Conservation (phyloP, 2,888 invertebrate genomes). For the Podabrus alpinus region DNA sequence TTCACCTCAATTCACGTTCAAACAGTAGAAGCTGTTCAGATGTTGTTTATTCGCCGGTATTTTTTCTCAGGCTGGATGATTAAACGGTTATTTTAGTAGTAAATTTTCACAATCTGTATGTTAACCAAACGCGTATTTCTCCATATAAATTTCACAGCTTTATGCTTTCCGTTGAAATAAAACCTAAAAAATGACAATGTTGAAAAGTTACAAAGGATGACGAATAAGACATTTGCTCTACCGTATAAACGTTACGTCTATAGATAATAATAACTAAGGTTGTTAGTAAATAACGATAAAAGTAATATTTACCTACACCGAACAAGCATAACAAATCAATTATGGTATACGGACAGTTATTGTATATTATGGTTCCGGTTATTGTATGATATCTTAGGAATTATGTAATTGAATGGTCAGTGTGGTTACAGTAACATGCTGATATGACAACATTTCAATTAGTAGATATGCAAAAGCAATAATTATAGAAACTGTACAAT, state of each 20-base stretch:
- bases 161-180: too few species aligned
- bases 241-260: too few species aligned
- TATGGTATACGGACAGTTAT: background rate
- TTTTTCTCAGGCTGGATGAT: background rate
- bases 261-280: background rate
- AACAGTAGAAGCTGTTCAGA: background rate
- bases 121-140: background rate
- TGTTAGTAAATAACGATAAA: background rate
- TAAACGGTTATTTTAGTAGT: background rate
- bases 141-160: too few species aligned
- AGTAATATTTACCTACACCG: background rate
- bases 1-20: background rate
- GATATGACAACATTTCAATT: background rate
- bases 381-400: background rate
- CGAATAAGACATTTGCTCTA: too few species aligned
- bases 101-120: background rate
- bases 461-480: background rate
- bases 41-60: background rate
- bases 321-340: background rate
- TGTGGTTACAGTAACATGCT: background rate
- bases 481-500: background rate
- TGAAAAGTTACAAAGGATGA: too few species aligned
- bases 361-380: background rate
- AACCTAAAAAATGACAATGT: too few species aligned
- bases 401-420: background rate